These are phyloP conservation scores for Pitangus sulphuratus DNA, from an alignment of 2,797 vertebrate genomes.

Conservation along the genomic window DNA sequence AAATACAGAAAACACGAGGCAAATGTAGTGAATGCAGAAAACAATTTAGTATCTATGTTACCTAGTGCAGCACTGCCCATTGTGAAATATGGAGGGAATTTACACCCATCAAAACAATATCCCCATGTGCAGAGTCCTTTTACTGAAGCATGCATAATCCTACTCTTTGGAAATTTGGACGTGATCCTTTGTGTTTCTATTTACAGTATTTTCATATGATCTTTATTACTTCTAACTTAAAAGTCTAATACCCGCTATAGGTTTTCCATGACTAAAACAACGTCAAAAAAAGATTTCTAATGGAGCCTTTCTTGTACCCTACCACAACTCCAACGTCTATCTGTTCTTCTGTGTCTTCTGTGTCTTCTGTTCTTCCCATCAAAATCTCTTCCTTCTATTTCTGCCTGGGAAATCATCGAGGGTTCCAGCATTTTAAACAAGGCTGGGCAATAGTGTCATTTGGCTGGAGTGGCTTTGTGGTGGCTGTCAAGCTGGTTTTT, in stretches of 20 bases:
- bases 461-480: neutral
- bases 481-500: neutral
- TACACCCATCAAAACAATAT: neutral
- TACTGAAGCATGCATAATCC: neutral
- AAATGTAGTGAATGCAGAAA: neutral
- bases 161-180: neutral
- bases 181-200: neutral
- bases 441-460: neutral
- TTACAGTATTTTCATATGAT: neutral
- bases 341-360: neutral
- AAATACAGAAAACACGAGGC: neutral
- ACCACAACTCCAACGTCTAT: rapidly evolving
- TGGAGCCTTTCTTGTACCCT: neutral
- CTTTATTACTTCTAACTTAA: neutral
- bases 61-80: neutral
- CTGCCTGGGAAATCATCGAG: neutral
- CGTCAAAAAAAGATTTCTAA: neutral
- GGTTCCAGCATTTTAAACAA: neutral
- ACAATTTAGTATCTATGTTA: neutral
- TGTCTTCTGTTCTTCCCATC: neutral
- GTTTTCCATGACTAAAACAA: neutral
- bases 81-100: neutral
- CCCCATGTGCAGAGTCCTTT: neutral
- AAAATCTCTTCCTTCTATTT: neutral
- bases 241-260: neutral